Base-by-base conservation (phyloP, 2,888 invertebrate genomes). In the Tetrapedia diversipes region DNA sequence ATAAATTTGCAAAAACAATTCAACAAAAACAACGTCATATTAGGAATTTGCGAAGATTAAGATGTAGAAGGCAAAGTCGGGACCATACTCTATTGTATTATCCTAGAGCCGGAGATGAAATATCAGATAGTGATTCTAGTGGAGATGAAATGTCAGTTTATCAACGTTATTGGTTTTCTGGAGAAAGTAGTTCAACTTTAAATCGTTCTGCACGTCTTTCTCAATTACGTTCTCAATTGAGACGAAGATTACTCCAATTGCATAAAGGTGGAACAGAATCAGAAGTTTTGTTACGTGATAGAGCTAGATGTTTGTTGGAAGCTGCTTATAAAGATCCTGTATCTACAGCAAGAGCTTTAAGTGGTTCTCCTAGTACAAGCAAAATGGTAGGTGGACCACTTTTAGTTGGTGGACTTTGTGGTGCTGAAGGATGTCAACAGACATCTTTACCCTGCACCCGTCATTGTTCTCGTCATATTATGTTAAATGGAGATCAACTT, bases 401-500 rank as follows among this genome's bases (percentile, higher is more conserved):
- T 0, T 75, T 91, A 32, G 88, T 90, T 7, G 91, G 91, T 14
- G 89, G 89, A 3, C 79, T 77, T 0, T 92, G 92, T 60, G 88
- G 89, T 4, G 88, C 86, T 0, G 90, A 91, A 7, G 90, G 90
- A 34, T 93, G 93, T 79, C 89, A 87, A 22, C 92, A 92, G 77
- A 89, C 91, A 1, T 95, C 96, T 4, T 88, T 97, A 84, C 96
- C 97, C 0, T 96, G 95, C 90, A 95, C 96, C 0, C 95, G 96
- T 74, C 96, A 97, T 90, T 98, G 98, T 91, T 93, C 95, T 45
- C 92, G 95, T 77, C 98, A 98, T 93, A 96, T 98, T 85, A 96
- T 97, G 92, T 94, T 95, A 79, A 97, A 97, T 90, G 94, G 95
- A 11, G 96, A 97, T 86, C 98, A 98, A 92, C 94, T 96, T 83